Evolutionary conservation across 1,140 invertebrate genomes (phyloP), one percentile per base, ranked within the genome.

Genomic region (Zaprionus inermis): DNA sequence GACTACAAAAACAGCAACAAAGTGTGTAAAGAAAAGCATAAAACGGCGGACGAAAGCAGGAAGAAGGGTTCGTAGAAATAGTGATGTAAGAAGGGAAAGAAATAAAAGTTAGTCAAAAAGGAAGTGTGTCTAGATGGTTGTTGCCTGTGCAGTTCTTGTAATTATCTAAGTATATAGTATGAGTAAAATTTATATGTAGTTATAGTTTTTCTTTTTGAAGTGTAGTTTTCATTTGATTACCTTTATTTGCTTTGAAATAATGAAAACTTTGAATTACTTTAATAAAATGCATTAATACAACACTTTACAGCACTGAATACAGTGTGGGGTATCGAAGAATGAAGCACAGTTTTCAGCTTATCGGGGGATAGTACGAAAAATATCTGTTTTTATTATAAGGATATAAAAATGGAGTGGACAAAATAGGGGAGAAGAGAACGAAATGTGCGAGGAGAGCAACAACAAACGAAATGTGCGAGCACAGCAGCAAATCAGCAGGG

Each of bases 1-100:
- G 38, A 44, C 36, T 12, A 38, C 38, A 44, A 9, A 9, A 44
- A 61, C 41, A 75, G 41, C 52, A 76, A 38, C 34, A 58, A 57
- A 44, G n/a, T 44, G n/a, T 9, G 16, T 3, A 16, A 6, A 44
- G 16, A 44, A 44, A 16, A 16, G 38, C 9, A 44, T 44, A 44
- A 44, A 44, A 16, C 3, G n/a, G 36, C 36, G n/a, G 16, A 41
- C 16, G 41, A 57, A 46, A 55, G 41, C 57, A 71, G n/a, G n/a
- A n/a, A n/a, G 65, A 52, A 69, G 18, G 38, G n/a, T 2, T 44
- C 3, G n/a, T 3, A 18, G n/a, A 41, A 16, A 28, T 28, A 28
- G 24, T 32, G 6, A 7, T 1, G 30, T 9, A 7, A 18, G n/a
- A n/a, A 16, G 38, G n/a, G 7, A 41, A 9, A 9, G n/a, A 44